Evolutionary conservation across 2,113 vertebrate genomes (phyloP).

Genomic region (Lates calcarifer): DNA sequence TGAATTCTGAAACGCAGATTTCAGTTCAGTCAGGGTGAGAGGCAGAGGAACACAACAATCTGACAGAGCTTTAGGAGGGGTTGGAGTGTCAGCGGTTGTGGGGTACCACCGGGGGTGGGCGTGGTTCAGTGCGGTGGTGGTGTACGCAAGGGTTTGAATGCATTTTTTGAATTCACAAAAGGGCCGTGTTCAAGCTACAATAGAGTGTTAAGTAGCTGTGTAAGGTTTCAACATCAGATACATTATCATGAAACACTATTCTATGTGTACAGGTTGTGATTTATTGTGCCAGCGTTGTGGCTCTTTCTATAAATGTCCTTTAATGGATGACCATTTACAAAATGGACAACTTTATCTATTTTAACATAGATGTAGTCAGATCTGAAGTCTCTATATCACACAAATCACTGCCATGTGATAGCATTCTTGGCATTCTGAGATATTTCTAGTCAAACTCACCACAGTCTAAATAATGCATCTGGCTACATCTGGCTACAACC

Average conservation of each 20-base stretch:
- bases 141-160: not conserved
- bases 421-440: conserved; percentile 8
- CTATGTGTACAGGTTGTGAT: not conserved
- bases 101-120: too few relatives aligned
- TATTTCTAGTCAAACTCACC: conserved; percentile 23
- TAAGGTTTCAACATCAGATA: not conserved
- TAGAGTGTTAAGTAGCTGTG: not conserved
- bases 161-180: not conserved
- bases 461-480: conserved; percentile 57
- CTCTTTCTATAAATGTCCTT: not conserved
- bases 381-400: not conserved
- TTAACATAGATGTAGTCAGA: too few relatives aligned
- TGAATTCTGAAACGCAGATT: not conserved
- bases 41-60: not conserved
- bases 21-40: not conserved
- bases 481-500: conserved; percentile 2
- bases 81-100: not conserved
- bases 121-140: not conserved
- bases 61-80: not conserved
- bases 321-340: not conserved
- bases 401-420: not conserved
- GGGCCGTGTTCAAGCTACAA: not conserved
- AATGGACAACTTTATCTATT: not conserved
- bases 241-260: not conserved
- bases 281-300: not conserved